These are phyloP conservation scores for Hirundichthys speculiger DNA, from an alignment of 2,113 vertebrate genomes.

Conservation along the genomic window DNA sequence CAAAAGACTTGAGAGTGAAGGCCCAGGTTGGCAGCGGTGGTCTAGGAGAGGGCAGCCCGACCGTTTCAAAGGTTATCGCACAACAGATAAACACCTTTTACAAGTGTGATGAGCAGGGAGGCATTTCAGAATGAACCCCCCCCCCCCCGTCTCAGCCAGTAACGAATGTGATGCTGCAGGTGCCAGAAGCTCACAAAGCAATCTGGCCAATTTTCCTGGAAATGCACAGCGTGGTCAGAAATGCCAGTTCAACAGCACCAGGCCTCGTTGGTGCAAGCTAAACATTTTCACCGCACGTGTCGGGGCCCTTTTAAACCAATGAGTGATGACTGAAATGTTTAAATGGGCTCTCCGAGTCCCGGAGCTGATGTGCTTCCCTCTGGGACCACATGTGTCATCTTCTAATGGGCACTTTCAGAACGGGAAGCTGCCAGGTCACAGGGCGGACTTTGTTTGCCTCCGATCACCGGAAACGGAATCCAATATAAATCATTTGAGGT, in stretches of 20 bases:
- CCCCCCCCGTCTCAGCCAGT: not conserved
- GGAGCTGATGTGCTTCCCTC: not conserved
- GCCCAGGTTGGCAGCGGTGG: not conserved
- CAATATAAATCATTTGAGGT: too few species aligned
- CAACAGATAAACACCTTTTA: not conserved
- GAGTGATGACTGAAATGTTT: not conserved
- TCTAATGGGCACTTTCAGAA: not conserved
- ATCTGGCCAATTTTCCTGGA: not conserved
- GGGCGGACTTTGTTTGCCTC: too few species aligned
- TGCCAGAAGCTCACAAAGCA: not conserved
- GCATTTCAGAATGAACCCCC: too few species aligned
- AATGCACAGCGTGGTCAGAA: not conserved
- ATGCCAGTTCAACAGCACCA: not conserved
- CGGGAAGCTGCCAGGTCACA: too few species aligned
- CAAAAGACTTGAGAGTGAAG: not conserved
- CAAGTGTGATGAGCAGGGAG: too few species aligned
- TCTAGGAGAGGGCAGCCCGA: not conserved
- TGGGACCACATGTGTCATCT: not conserved
- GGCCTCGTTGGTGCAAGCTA: not conserved
- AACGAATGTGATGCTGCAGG: not conserved
- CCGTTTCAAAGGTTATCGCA: not conserved
- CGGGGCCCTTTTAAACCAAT: too few species aligned
- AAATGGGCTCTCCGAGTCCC: not conserved
- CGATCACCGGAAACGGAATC: too few species aligned
- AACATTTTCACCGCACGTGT: slow-evolving; percentile 13